phyloP scores from a whole-genome alignment of 1,140 invertebrate species.

The Sycobia sp. region DNA sequence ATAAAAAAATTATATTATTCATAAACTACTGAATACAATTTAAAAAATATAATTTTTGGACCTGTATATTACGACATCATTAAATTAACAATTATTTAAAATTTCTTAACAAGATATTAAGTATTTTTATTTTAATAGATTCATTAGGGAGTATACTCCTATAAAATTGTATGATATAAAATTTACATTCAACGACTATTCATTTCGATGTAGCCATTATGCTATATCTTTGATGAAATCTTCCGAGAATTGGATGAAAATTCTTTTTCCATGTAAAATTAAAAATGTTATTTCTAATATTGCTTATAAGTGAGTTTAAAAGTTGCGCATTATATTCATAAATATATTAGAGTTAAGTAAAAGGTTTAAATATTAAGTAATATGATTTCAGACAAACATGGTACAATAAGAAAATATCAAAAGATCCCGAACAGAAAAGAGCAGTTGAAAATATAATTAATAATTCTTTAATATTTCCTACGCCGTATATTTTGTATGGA shows the following conservation, averaged over 20 bases:
- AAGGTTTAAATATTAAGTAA: neutral
- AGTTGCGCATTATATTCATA: neutral
- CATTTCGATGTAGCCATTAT: constrained; percentile 40
- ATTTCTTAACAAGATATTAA: too few relatives aligned
- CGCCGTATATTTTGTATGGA: constrained; percentile 79
- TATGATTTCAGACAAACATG: constrained; percentile 62
- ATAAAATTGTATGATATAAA: constrained; percentile 18
- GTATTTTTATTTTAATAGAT: too few relatives aligned
- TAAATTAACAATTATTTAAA: too few relatives aligned
- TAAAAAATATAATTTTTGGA: too few relatives aligned
- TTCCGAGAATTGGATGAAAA: constrained; percentile 30
- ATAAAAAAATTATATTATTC: too few relatives aligned
- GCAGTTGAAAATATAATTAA: constrained; percentile 71
- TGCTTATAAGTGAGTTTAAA: constrained; percentile 10
- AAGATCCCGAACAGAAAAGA: constrained; percentile 69
- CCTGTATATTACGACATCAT: too few relatives aligned
- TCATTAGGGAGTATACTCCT: too few relatives aligned
- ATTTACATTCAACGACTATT: constrained; percentile 36
- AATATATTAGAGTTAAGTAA: constrained; percentile 12
- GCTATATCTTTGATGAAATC: constrained; percentile 37
- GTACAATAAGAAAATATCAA: constrained; percentile 70
- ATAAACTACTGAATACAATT: too few relatives aligned
- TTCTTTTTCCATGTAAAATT: constrained; percentile 42
- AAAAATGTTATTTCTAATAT: neutral
- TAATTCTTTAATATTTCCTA: constrained; percentile 62